Percentiles rank a stretch among this genome's conserved stretches.
Evolutionary conservation across 2,113 vertebrate genomes (phyloP).

Genomic region (Nesoenas mayeri): DNA sequence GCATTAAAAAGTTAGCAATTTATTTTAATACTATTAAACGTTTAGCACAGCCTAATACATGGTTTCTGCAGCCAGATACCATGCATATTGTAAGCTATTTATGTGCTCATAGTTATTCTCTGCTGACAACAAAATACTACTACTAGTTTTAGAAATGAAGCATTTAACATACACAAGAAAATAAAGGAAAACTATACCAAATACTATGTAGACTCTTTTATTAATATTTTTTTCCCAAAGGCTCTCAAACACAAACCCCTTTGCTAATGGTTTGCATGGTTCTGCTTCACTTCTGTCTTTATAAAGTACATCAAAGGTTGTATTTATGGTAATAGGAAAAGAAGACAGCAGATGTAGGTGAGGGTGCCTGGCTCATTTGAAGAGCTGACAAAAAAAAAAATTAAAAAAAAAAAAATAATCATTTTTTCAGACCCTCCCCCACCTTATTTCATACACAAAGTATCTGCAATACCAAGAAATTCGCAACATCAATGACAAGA

Average conservation of each 20-base stretch:
- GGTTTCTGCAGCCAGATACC: background rate
- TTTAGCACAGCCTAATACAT: background rate
- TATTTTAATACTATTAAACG: background rate
- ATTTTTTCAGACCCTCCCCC: background rate
- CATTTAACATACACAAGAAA: background rate
- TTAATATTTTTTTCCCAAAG: background rate
- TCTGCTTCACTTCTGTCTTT: background rate
- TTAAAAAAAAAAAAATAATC: background rate
- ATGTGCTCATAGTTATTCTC: background rate
- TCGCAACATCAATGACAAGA: background rate
- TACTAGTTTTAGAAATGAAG: background rate
- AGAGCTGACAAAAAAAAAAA: background rate
- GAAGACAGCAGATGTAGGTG: background rate
- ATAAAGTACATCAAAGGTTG: background rate
- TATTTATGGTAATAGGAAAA: background rate
- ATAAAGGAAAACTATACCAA: background rate
- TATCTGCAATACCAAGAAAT: background rate
- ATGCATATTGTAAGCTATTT: background rate
- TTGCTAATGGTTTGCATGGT: background rate
- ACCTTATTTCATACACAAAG: background rate
- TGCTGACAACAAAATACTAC: background rate
- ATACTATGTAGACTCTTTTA: background rate
- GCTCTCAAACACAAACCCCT: background rate
- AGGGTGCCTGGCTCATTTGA: background rate
- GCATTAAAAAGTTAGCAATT: background rate